phyloP scores from a whole-genome alignment of 2,888 invertebrate species.

The Sminthurinus aureus region DNA sequence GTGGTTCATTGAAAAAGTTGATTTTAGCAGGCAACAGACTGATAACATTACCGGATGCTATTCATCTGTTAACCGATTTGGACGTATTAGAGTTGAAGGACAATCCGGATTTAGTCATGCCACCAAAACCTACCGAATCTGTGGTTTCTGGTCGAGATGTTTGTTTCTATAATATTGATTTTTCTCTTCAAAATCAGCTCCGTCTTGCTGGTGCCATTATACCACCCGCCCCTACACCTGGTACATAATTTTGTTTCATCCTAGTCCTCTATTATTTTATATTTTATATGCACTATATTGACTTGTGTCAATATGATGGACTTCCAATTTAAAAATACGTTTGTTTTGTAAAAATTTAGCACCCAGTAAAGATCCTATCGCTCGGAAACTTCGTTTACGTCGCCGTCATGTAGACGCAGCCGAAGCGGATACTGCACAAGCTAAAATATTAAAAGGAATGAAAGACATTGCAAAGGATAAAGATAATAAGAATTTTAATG shows the following conservation, averaged over 20 bases:
- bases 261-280: background rate
- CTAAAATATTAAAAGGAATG: conserved; percentile 89
- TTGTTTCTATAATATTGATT: conserved; percentile 96
- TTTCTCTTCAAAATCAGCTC: conserved; percentile 94
- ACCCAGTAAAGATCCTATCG: conserved; percentile 87
- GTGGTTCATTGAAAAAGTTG: conserved; percentile 90
- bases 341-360: conserved; percentile 62
- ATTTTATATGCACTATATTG: background rate
- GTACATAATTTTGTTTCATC: conserved; percentile 64
- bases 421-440: conserved; percentile 84
- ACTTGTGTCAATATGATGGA: background rate
- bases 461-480: conserved; percentile 84
- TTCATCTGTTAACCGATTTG: conserved; percentile 90
- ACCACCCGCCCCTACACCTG: conserved; percentile 74
- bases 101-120: conserved; percentile 96
- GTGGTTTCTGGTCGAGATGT: conserved; percentile 79
- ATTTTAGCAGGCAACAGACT: conserved; percentile 92
- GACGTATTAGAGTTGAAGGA: conserved; percentile 89
- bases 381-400: conserved; percentile 88
- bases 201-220: conserved; percentile 89
- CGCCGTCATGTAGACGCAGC: conserved; percentile 77
- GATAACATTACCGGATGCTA: conserved; percentile 96
- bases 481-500: conserved; percentile 74
- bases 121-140: conserved; percentile 88
- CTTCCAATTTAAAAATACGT: conserved; percentile 16